Percentiles rank a stretch among this genome's conserved stretches.
Conservation (phyloP, 2,113 vertebrate genomes). For the Jaculus jaculus region DNA sequence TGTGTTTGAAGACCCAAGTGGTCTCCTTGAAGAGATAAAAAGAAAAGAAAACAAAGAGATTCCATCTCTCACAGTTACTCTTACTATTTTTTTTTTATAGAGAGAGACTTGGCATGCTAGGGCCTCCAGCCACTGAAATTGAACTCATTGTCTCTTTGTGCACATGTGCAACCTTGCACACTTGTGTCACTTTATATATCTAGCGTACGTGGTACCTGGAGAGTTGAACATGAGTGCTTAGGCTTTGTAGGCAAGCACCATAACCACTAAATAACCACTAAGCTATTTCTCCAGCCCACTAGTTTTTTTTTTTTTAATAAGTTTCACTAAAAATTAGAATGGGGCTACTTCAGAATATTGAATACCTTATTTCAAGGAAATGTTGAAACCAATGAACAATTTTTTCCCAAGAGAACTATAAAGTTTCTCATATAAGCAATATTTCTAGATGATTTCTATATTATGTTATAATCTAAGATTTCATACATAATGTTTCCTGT, state of each 20-base stretch:
- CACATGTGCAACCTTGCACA: no score
- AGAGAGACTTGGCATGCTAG: no score
- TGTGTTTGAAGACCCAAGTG: not conserved
- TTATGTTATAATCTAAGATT: not conserved
- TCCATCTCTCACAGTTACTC: not conserved
- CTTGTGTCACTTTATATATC: no score
- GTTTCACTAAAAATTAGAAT: not conserved
- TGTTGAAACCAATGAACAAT: not conserved
- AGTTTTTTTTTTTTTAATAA: no score
- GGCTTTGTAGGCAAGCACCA: no score
- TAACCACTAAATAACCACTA: no score
- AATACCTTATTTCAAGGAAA: conserved; percentile 3
- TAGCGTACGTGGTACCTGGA: no score
- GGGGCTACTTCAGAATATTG: not conserved
- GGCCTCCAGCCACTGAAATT: no score
- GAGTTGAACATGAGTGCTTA: no score
- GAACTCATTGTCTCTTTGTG: no score
- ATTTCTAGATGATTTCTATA: not conserved
- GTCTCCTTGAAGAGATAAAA: not conserved
- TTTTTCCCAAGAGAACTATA: not conserved
- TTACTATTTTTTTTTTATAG: not conserved
- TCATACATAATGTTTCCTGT: not conserved
- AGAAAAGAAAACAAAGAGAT: not conserved
- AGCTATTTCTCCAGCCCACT: no score
- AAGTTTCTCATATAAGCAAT: not conserved